Base-by-base conservation (phyloP, 2,888 invertebrate species). In the Habrosyne pyritoides region DNA sequence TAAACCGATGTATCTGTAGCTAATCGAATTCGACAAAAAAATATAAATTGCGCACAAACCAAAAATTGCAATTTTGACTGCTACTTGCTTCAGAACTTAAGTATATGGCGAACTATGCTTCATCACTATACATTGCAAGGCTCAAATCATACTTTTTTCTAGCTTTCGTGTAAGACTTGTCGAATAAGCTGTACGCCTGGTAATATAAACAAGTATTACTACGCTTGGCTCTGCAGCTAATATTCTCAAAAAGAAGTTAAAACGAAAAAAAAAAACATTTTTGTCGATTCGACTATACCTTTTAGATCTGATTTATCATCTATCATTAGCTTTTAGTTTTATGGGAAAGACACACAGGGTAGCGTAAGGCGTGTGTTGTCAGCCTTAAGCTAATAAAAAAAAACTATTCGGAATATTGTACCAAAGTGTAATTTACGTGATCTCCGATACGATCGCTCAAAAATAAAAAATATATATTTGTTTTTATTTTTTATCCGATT, bases 381-480 rank as follows among this genome's bases (percentile, higher is more conserved):
- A 48, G 48, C 26, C 18, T 28, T 28, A 10, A 28, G 18, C 18
- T 28, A 10, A 28, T 50, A 4, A 50, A 50, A 26, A 50, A 28
- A 60, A 63, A 71, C 60, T 68, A 81, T 83, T 84, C 78, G 81
- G 79, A 81, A 67, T 57, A 86, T 87, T 50, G 36, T 42, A 86
- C 89, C 87, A 89, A 89, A 89, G 89, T 78, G 67, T 83, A 83
- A 79, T 74, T 83, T 77, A 79, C 65, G 60, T 79, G 85, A 87
- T 84, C 79, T 86, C 77, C 77, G 68, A 67, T 60, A 60, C 67
- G 70, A 77, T 76, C 68, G 77, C 81, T 84, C 82, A 79, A 82
- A 73, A 73, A 71, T 63, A 57, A 62, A 61, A 62, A 70, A 67
- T n/a, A 14, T 2, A 2, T 14, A 2, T n/a, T 36, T n/a, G n/a